These are phyloP conservation scores for Tupaia chinensis DNA, from an alignment of 2,113 vertebrate genomes.

Conservation along the genomic window DNA sequence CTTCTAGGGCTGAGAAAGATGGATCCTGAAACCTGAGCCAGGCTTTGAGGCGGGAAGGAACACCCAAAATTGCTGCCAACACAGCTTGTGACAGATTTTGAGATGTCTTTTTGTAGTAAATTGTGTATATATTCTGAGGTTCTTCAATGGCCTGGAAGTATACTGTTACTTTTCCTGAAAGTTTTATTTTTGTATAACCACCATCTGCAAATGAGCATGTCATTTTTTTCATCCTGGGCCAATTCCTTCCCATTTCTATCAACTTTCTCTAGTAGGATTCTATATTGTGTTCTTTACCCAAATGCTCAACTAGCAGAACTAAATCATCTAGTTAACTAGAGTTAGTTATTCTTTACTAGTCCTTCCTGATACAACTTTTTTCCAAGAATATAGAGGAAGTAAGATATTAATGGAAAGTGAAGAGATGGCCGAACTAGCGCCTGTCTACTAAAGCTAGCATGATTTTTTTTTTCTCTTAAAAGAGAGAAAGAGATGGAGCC, in stretches of 20 bases:
- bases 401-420: background rate
- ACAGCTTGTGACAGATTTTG: background rate
- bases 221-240: background rate
- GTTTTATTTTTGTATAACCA: constrained; percentile 47
- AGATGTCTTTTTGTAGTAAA: constrained; percentile 28
- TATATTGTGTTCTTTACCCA: background rate
- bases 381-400: background rate
- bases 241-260: background rate
- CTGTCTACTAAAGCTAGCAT: background rate
- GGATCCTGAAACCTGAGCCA: background rate
- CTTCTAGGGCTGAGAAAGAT: background rate
- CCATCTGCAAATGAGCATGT: background rate
- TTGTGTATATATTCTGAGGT: background rate
- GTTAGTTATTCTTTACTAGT: background rate
- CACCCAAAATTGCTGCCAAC: background rate
- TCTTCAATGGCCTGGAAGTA: background rate
- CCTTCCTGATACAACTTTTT: background rate
- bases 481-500: background rate
- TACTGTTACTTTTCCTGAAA: constrained; percentile 30
- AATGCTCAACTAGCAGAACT: background rate
- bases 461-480: background rate
- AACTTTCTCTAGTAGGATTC: constrained; percentile 4
- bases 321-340: too few relatives aligned
- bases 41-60: background rate
- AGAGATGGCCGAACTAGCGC: background rate